A percentile compares a stretch with the other conserved stretches of the same genome.
Conservation (phyloP, 2,888 invertebrate species). For the Drosophila atripex region DNA sequence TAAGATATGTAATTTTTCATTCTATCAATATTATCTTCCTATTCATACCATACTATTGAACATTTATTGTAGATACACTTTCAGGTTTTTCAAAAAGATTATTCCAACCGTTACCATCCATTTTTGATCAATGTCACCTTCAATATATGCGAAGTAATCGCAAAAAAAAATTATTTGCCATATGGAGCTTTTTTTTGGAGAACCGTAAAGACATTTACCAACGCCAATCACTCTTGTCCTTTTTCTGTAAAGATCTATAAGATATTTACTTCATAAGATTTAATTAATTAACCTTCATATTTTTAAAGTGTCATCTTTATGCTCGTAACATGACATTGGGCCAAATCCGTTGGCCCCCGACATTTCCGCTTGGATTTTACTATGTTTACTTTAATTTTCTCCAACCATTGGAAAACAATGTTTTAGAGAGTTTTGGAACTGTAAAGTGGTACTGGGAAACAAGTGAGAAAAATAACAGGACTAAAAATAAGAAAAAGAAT, state of each 20-base stretch:
- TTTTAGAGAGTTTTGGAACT: background rate
- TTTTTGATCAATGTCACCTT: background rate
- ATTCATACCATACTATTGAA: too few species aligned
- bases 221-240: background rate
- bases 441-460: background rate
- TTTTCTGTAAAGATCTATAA: background rate
- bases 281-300: too few species aligned
- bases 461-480: background rate
- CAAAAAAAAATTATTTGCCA: background rate
- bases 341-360: background rate
- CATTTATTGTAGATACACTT: background rate
- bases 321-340: background rate
- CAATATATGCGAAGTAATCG: background rate
- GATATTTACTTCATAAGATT: background rate
- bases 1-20: background rate
- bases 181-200: background rate
- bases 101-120: background rate
- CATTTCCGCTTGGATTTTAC: background rate
- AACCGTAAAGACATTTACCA: background rate
- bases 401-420: background rate
- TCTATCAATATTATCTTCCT: background rate
- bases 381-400: background rate
- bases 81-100: background rate
- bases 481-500: background rate
- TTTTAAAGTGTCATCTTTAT: background rate